Evolutionary conservation across 2,797 vertebrate genomes (phyloP), one percentile per base, ranked within the genome.

Genomic region (Strix occidentalis): DNA sequence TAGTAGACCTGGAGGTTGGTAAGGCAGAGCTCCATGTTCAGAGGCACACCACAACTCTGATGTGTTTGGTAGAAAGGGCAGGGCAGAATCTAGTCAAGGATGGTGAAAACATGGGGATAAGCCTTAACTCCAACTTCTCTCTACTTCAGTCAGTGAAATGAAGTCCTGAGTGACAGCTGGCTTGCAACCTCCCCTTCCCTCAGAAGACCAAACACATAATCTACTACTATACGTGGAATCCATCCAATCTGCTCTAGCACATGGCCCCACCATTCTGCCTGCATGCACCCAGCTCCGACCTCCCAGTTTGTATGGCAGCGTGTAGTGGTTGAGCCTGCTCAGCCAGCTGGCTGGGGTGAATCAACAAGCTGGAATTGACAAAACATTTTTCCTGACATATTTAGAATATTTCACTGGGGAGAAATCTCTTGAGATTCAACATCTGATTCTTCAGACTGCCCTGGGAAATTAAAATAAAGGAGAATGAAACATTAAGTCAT

Each of bases 351-450:
- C 91, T 83, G 93, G 83, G 56, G 63, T 91, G 96, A 96, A 96
- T 92, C 95, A 94, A 96, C 96, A 97, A 89, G 71, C 94, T 95
- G 92, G 74, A 94, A 93, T 20, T 94, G 93, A 74, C 63, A 89
- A 98, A 97, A 98, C 93, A 95, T 96, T 97, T 97, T 95, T 97
- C 95, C 87, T 97, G 95, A 95, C 98, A 98, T 98, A 97, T 96
- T 97, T 98, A 91, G 95, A 97, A 98, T 98, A 97, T 95, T 98
- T 98, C 90, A 93, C 61, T 84, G 46, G 81, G 96, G 90, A 96
- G 92, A 95, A 97, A 84, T 92, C 96, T 96, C 96, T 96, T 80
- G 93, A 97, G 97, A 97, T 96, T 96, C 93, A 97, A 70, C 95
- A 97, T 97, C 94, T 97, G 96, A 98, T 96, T 97, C 96, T 97